Evolutionary conservation across 2,888 invertebrate species (phyloP).

Genomic region (Willowsia nigromaculata): DNA sequence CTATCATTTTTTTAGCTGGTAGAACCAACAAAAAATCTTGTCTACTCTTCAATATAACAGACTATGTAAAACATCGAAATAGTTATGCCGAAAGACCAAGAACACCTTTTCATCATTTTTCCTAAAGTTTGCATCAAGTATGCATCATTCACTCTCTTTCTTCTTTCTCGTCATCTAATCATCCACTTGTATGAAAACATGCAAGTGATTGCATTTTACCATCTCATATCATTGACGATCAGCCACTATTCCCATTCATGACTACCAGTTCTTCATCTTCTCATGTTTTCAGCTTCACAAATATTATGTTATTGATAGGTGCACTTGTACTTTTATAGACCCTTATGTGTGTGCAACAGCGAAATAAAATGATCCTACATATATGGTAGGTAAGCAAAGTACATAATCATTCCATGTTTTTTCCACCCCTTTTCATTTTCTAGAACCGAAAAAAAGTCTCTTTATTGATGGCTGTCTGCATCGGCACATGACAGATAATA

Average conservation of each 20-base stretch:
- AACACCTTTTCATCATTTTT: neutral
- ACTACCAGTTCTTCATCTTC: neutral
- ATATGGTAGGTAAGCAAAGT: neutral
- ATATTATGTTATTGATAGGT: neutral
- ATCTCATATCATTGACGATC: constrained; percentile 10
- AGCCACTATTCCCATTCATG: neutral
- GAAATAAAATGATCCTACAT: neutral
- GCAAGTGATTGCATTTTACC: constrained; percentile 6
- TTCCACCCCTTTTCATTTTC: constrained; percentile 7
- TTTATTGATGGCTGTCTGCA: constrained; percentile 51
- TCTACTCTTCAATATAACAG: neutral
- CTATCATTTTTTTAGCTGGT: neutral
- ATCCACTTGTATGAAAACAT: constrained; percentile 9
- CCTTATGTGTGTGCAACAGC: neutral
- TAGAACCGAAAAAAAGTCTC: constrained; percentile 1
- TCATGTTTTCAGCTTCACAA: neutral
- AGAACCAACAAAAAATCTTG: neutral
- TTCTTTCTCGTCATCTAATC: neutral
- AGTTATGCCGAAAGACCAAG: neutral
- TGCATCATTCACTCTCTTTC: neutral
- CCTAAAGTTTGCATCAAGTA: neutral
- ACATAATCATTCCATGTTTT: neutral
- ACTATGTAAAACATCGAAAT: no score
- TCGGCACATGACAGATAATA: constrained; percentile 52
- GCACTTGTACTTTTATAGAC: no score